Percentiles rank a stretch among this genome's conserved stretches.
Conservation (phyloP, 2,888 invertebrate species). For the Busseola fusca region DNA sequence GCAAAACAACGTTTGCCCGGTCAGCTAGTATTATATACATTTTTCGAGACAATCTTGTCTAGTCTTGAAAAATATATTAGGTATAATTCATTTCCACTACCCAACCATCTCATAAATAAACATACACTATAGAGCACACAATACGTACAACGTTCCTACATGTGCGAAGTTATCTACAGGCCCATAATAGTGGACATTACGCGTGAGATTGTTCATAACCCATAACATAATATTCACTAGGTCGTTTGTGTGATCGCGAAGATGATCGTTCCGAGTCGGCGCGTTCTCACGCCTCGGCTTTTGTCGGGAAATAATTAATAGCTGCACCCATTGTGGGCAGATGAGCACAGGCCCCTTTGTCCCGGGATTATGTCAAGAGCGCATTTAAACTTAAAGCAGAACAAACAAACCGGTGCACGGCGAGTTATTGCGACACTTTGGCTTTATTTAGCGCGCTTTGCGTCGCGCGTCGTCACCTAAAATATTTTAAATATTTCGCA, state of each 20-base stretch:
- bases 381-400: constrained; percentile 68
- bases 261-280: constrained; percentile 69
- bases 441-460: constrained; percentile 55
- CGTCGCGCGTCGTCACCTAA: constrained; percentile 37
- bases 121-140: constrained; percentile 20
- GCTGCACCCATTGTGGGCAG: constrained; percentile 75
- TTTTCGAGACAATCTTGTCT: no score
- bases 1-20: no score
- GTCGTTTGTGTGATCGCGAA: constrained; percentile 61
- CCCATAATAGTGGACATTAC: constrained; percentile 56
- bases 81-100: not conserved
- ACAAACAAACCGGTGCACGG: constrained; percentile 67
- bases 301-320: constrained; percentile 80
- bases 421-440: constrained; percentile 65
- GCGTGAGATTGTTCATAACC: constrained; percentile 63
- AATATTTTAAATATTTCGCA: constrained; percentile 59
- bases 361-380: constrained; percentile 66
- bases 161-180: constrained; percentile 52
- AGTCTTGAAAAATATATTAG: not conserved
- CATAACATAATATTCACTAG: constrained; percentile 64
- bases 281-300: constrained; percentile 72
- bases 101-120: constrained; percentile 37
- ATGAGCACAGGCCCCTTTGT: constrained; percentile 73
- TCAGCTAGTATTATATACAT: no score
- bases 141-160: constrained; percentile 22